These are phyloP conservation scores for Achlya flavicornis DNA, from an alignment of 2,888 invertebrate species.

Conservation along the genomic window DNA sequence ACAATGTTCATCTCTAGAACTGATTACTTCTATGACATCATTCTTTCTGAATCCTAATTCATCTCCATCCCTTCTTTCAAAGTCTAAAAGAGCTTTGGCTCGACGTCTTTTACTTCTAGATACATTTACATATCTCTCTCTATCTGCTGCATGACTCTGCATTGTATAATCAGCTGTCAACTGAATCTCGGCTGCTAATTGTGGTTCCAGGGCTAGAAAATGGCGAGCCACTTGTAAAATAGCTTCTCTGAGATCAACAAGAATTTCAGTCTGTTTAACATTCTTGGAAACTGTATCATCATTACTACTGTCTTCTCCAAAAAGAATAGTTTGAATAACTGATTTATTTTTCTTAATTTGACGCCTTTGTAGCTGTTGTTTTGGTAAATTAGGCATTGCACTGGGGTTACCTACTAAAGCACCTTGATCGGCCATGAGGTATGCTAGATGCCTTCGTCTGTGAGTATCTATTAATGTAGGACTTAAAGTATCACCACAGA, in stretches of 20 bases:
- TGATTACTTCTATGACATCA: slow-evolving; percentile 98
- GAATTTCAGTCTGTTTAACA: slow-evolving; percentile 98
- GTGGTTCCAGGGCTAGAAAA: slow-evolving; percentile 96
- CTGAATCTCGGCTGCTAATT: slow-evolving; percentile 89
- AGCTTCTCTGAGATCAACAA: slow-evolving; percentile 98
- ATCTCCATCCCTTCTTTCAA: slow-evolving; percentile 98
- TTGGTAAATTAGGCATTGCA: slow-evolving; percentile 94
- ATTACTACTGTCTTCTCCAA: slow-evolving; percentile 90
- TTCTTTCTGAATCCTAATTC: slow-evolving; percentile 99
- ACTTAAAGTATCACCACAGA: slow-evolving; percentile 92
- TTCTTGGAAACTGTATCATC: slow-evolving; percentile 97
- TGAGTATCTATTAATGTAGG: slow-evolving; percentile 95
- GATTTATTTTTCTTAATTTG: slow-evolving; percentile 96
- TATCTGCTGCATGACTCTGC: slow-evolving; percentile 97
- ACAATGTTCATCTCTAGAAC: slow-evolving; percentile 98
- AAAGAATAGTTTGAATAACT: slow-evolving; percentile 93
- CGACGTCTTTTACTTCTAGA: slow-evolving; percentile 93
- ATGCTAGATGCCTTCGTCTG: slow-evolving; percentile 95
- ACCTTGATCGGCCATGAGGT: slow-evolving; percentile 98
- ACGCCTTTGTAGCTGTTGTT: slow-evolving; percentile 93
- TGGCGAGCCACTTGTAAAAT: slow-evolving; percentile 96
- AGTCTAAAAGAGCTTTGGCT: slow-evolving; percentile 98
- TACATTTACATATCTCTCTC: slow-evolving; percentile 97
- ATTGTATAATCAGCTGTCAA: slow-evolving; percentile 96
- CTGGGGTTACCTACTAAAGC: slow-evolving; percentile 96